Conservation (phyloP, 1,140 invertebrate species). For the Chironomus tepperi region DNA sequence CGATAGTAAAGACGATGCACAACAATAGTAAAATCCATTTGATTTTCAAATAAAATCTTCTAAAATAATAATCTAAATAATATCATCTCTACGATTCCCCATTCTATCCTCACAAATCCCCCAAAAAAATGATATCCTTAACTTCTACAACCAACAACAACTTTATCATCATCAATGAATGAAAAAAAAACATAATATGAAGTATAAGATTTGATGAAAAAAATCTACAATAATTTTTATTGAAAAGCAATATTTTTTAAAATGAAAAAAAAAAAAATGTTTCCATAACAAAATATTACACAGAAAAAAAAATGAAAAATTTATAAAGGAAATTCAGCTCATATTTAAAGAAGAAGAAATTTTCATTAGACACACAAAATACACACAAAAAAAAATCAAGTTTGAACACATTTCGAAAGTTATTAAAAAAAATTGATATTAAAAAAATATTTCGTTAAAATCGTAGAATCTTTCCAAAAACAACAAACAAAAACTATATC, state of each 20-base stretch:
- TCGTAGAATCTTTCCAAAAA: no score
- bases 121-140: no score
- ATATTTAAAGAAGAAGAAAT: background rate
- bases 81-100: constrained; percentile 38
- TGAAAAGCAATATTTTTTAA: constrained; percentile 23
- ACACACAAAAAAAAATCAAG: background rate
- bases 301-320: background rate
- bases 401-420: background rate
- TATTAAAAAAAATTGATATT: background rate
- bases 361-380: background rate
- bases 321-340: background rate
- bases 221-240: constrained; percentile 24
- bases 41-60: constrained; percentile 35
- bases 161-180: constrained; percentile 28
- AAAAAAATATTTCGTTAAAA: no score
- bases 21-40: constrained; percentile 45
- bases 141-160: constrained; percentile 36
- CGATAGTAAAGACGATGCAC: constrained; percentile 69
- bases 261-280: background rate
- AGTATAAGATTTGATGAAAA: constrained; percentile 26
- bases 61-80: constrained; percentile 41
- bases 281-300: background rate
- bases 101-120: constrained; percentile 26
- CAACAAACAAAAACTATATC: no score
- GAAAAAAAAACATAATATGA: no score